phyloP scores from a whole-genome alignment of 2,888 invertebrate genomes.

The Phania funesta region DNA sequence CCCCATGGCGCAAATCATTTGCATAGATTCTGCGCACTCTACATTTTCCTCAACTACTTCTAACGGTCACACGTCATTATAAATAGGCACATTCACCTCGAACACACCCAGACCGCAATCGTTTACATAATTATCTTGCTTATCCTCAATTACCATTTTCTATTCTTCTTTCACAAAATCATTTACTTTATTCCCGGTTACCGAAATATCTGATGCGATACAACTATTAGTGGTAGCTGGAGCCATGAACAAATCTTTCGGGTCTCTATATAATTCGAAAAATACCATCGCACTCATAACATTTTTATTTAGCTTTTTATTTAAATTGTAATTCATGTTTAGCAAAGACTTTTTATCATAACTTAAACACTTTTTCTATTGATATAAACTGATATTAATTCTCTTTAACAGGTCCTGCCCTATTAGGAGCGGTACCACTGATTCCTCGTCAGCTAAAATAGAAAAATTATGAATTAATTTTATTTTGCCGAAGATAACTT shows the following conservation, averaged over 20 bases:
- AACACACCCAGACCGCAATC: too few species aligned
- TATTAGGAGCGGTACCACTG: not conserved
- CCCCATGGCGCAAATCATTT: not conserved
- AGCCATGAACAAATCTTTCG: not conserved
- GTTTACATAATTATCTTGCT: too few species aligned
- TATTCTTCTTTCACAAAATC: too few species aligned
- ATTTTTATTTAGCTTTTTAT: not conserved
- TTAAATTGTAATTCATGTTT: not conserved
- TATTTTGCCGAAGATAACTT: not conserved
- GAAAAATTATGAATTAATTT: not conserved
- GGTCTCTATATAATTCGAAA: not conserved
- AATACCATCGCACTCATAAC: not conserved
- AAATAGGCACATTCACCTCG: too few species aligned
- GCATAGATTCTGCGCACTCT: not conserved
- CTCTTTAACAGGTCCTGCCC: not conserved
- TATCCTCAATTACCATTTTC: too few species aligned
- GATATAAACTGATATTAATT: not conserved
- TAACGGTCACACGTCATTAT: not conserved
- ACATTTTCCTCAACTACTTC: not conserved
- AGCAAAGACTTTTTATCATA: not conserved
- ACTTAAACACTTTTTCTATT: not conserved
- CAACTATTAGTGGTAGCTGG: not conserved
- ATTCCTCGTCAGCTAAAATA: constrained; percentile 12
- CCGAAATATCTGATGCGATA: not conserved
- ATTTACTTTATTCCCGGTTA: too few species aligned